A percentile compares a stretch with the other conserved stretches of the same genome.
Evolutionary conservation across 2,888 invertebrate genomes (phyloP).

Genomic region (Caenorhabditis sinica): DNA sequence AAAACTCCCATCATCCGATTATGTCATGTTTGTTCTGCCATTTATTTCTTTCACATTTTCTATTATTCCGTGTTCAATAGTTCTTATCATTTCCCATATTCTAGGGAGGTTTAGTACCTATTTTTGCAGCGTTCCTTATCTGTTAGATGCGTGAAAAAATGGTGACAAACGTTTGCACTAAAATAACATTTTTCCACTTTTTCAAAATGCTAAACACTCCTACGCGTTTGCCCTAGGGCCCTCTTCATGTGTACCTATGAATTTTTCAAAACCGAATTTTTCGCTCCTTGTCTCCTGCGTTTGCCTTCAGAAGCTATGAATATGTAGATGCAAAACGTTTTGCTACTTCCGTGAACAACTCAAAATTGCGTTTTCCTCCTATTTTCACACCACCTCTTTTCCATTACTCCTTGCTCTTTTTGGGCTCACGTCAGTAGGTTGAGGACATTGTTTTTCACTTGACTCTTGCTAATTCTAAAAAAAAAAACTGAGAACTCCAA

Average conservation of each 20-base stretch:
- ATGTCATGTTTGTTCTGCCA: constrained; percentile 42
- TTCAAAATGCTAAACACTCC: background rate
- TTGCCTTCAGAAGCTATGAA: background rate
- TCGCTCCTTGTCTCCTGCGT: too few species aligned
- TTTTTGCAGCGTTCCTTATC: constrained; percentile 37
- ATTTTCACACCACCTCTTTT: constrained; percentile 19
- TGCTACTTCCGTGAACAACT: constrained; percentile 14
- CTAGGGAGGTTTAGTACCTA: constrained; percentile 8
- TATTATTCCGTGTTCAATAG: background rate
- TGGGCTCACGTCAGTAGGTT: background rate
- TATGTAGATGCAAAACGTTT: constrained; percentile 48
- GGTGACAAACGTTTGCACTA: background rate
- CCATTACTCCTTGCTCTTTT: constrained; percentile 14
- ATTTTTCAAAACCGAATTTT: constrained; percentile 44
- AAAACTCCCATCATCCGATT: constrained; percentile 48
- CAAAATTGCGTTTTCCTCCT: constrained; percentile 30
- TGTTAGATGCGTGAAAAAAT: background rate
- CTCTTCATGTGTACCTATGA: constrained; percentile 25
- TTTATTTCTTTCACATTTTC: background rate
- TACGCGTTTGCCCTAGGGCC: constrained; percentile 2
- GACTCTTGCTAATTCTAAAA: too few species aligned
- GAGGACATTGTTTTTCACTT: too few species aligned
- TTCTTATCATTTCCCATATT: background rate
- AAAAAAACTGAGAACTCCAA: too few species aligned
- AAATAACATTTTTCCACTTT: background rate